Evolutionary conservation across 2,888 invertebrate genomes (phyloP).

Genomic region (Pristionchus japonicus): DNA sequence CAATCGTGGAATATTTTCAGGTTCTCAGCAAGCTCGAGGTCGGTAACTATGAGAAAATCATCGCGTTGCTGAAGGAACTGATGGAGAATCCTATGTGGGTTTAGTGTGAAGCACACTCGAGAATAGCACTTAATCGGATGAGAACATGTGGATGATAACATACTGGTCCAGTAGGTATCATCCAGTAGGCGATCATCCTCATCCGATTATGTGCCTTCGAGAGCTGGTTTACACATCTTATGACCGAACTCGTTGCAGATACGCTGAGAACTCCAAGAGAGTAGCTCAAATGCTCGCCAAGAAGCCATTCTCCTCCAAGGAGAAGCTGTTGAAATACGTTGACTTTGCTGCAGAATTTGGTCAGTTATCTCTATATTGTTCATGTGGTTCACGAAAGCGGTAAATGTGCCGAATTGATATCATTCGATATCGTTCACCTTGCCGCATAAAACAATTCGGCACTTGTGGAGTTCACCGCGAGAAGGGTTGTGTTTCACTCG

Average conservation of each 20-base stretch:
- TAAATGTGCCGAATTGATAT: no score
- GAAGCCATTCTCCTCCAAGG: constrained; percentile 26
- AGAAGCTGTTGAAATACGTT: constrained; percentile 12
- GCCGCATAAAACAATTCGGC: no score
- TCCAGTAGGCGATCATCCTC: no score
- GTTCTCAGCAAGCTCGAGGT: constrained; percentile 23
- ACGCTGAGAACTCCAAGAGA: background rate
- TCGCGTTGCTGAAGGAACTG: background rate
- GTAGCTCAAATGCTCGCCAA: constrained; percentile 21
- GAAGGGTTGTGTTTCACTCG: no score
- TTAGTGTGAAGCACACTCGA: no score
- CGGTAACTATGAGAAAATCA: background rate
- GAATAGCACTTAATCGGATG: no score
- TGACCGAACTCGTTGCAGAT: no score
- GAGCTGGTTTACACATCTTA: background rate
- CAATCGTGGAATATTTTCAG: background rate
- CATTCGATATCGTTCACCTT: no score
- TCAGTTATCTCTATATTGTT: background rate
- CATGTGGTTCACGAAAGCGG: no score
- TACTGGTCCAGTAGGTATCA: no score
- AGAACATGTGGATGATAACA: no score
- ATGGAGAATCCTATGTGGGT: constrained; percentile 3
- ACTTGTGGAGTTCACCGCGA: no score
- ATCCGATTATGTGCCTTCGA: background rate
- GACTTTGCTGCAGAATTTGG: constrained; percentile 23